phyloP scores from a whole-genome alignment of 2,797 vertebrate species.

The Chelonia mydas region DNA sequence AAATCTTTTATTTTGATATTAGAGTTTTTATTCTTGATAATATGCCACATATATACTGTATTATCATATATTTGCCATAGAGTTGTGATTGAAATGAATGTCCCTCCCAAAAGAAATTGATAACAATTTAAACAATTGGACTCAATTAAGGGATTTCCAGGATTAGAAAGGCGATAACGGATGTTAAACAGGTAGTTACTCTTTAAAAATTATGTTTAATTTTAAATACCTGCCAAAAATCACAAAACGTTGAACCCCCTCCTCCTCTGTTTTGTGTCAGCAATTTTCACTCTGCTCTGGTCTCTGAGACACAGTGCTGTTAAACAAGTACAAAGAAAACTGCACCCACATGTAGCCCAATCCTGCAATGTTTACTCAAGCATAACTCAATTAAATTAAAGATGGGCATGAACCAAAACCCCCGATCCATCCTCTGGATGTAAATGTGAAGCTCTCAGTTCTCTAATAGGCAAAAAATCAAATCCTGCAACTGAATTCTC shows the following conservation, averaged over 20 bases:
- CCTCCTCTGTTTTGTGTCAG: background rate
- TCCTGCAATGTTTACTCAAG: background rate
- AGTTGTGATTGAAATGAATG: slow-evolving; percentile 69
- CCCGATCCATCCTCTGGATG: background rate
- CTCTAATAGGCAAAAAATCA: background rate
- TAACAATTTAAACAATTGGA: slow-evolving; percentile 63
- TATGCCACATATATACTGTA: slow-evolving; percentile 60
- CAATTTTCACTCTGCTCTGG: background rate
- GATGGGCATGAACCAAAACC: background rate
- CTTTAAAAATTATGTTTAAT: slow-evolving; percentile 47
- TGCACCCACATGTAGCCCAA: background rate
- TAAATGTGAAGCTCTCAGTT: background rate
- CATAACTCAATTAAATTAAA: background rate
- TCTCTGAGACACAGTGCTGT: background rate
- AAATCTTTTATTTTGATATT: slow-evolving; percentile 73
- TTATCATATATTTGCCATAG: slow-evolving; percentile 72
- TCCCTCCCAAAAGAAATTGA: slow-evolving; percentile 62
- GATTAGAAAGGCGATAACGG: slow-evolving; percentile 70
- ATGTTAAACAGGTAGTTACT: slow-evolving; percentile 60
- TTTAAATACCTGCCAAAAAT: slow-evolving; percentile 57
- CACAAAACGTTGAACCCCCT: slow-evolving; percentile 15
- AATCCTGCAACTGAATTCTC: rapidly evolving
- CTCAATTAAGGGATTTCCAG: slow-evolving; percentile 72
- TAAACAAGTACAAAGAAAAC: background rate
- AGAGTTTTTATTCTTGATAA: slow-evolving; percentile 66